A percentile compares a stretch with the other conserved stretches of the same genome.
Conservation (phyloP, 2,888 invertebrate species). For the Dexiosoma caninum region DNA sequence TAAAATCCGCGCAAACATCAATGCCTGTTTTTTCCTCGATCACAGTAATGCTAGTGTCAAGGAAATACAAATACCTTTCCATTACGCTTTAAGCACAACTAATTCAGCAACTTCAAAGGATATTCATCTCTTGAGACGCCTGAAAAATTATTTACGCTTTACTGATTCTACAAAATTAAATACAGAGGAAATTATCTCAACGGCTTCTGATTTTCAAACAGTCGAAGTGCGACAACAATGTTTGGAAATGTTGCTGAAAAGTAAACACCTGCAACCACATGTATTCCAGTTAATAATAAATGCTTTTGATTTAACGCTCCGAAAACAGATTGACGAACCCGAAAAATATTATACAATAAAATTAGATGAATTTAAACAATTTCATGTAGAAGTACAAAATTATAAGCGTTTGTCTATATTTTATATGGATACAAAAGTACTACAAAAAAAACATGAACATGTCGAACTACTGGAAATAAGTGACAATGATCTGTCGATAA, state of each 20-base stretch:
- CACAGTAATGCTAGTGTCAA: conserved; percentile 87
- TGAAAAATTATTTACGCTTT: conserved; percentile 83
- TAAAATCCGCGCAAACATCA: conserved; percentile 81
- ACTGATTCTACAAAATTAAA: conserved; percentile 77
- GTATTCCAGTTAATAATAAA: conserved; percentile 80
- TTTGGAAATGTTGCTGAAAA: conserved; percentile 83
- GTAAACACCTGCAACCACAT: conserved; percentile 82
- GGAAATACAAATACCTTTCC: conserved; percentile 92
- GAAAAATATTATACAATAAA: conserved; percentile 66
- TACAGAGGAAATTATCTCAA: conserved; percentile 67
- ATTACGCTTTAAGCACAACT: conserved; percentile 91
- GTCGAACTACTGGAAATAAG: conserved; percentile 69
- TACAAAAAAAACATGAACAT: conserved; percentile 63
- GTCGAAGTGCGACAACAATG: conserved; percentile 85
- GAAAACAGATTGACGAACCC: conserved; percentile 63
- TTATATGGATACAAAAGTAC: conserved; percentile 71
- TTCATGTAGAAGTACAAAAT: conserved; percentile 68
- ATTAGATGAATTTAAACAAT: conserved; percentile 70
- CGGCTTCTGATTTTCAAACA: conserved; percentile 83
- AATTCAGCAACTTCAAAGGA: conserved; percentile 92
- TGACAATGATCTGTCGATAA: conserved; percentile 79
- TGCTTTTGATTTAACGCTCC: conserved; percentile 70
- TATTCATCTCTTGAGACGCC: conserved; percentile 88
- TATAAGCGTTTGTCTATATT: conserved; percentile 73
- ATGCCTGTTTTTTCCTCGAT: conserved; percentile 88